Conservation (phyloP, 2,113 vertebrate genomes). For the Bubo blakistoni region DNA sequence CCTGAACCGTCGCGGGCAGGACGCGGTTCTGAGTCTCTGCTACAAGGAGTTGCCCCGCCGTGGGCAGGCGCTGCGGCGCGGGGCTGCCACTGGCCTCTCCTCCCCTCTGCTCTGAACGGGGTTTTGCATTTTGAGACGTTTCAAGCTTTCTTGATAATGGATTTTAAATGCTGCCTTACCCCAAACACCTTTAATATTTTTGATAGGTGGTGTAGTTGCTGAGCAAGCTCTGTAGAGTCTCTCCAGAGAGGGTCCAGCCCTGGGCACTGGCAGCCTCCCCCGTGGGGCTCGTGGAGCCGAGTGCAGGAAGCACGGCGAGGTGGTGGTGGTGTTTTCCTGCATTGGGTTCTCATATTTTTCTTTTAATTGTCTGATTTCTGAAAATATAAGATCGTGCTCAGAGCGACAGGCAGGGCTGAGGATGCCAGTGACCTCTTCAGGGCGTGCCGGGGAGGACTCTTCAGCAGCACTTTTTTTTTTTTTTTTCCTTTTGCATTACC, state of each 20-base stretch:
- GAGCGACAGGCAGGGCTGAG: not conserved
- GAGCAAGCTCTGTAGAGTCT: not conserved
- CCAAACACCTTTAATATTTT: not conserved
- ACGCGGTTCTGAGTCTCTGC: not conserved
- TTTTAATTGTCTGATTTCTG: not conserved
- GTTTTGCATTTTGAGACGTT: not conserved
- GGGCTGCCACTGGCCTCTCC: not conserved
- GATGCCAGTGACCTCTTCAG: rapidly evolving
- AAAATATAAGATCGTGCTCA: not conserved
- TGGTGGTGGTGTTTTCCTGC: not conserved
- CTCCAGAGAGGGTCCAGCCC: not conserved
- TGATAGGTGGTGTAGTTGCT: not conserved
- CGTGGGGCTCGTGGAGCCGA: not conserved
- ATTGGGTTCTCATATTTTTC: not conserved
- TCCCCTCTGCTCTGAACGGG: not conserved
- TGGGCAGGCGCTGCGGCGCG: rapidly evolving
- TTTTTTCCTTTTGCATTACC: not conserved
- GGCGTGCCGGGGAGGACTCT: not conserved
- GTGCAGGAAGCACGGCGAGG: not conserved
- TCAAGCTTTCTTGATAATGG: not conserved
- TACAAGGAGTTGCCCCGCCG: not conserved
- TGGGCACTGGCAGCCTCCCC: not conserved
- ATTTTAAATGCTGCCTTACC: not conserved
- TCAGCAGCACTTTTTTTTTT: not conserved
- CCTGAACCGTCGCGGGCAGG: not conserved